Evolutionary conservation across 2,797 vertebrate genomes (phyloP), one percentile per base, ranked within the genome.

Genomic region (Heliangelus exortis): DNA sequence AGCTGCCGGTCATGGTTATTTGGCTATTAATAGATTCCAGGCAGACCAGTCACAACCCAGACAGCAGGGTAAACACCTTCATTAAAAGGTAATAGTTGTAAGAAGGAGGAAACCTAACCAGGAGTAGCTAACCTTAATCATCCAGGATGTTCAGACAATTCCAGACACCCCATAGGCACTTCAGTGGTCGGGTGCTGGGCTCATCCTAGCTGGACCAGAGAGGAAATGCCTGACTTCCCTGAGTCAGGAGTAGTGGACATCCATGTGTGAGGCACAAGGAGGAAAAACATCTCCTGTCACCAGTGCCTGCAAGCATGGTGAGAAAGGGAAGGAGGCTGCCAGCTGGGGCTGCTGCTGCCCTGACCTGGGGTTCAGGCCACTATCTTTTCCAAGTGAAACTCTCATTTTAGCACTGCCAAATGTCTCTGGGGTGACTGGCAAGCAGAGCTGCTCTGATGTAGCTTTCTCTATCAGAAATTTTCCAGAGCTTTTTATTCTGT

Each of bases 11-110:
- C 3, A 10, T 3, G 28, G 47, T 78, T 55, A 57, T 91, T 89
- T 72, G 87, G 63, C 82, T 90, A 67, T 62, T 34, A 78, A 76
- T 86, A 87, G 89, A 92, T 97, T 90, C 96, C 97, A 81, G 84
- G 41, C 15, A 66, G 79, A 39, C 74, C 90, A 92, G 94, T 96
- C 96, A 96, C 90, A 82, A 78, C 20, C 45, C 71, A 31, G 45
- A 31, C 50, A 65, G 67, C 53, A 48, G n/a, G 50, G 76, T 92
- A 94, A 96, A 96, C 96, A 96, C 58, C 39, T 17, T 76, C 92
- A 97, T 94, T 94, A 92, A 7, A 82, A 53, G 93, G 78, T 80
- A 85, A 76, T 85, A 73, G 57, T 34, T 62, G 58, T 36, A 21
- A 68, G 77, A 69, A 93, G 87, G 89, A 82, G 91, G 79, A 88